Percentiles rank a stretch among this genome's conserved stretches.
phyloP scores from a whole-genome alignment of 1,140 invertebrate species.

The Mylabris phalerata region DNA sequence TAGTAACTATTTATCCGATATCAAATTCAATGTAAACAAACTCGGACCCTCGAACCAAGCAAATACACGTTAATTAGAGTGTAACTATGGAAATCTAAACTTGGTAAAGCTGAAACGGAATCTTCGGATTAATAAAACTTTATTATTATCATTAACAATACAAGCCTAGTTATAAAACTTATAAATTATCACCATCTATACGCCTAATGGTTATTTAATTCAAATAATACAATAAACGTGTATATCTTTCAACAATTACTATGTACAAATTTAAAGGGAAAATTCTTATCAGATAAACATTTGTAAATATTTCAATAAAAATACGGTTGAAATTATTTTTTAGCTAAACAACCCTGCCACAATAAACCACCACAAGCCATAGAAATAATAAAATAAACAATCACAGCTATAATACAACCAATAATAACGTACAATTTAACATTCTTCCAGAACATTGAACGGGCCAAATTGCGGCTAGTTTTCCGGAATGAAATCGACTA shows the following conservation, averaged over 20 bases:
- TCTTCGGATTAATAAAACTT: too few species aligned
- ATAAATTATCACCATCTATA: too few species aligned
- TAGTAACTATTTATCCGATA: too few species aligned
- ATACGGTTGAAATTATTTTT: slow-evolving; percentile 19
- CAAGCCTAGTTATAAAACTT: too few species aligned
- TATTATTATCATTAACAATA: too few species aligned
- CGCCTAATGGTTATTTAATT: too few species aligned
- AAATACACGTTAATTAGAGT: too few species aligned
- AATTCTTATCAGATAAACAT: neutral
- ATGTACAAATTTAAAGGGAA: neutral
- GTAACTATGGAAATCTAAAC: too few species aligned
- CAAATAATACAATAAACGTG: neutral
- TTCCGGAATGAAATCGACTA: slow-evolving; percentile 83
- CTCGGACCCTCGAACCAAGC: too few species aligned
- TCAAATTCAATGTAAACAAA: too few species aligned
- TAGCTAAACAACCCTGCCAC: slow-evolving; percentile 63
- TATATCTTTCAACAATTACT: neutral
- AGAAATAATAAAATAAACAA: slow-evolving; percentile 80
- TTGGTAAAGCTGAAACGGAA: too few species aligned
- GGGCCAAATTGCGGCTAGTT: slow-evolving; percentile 75
- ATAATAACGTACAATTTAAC: slow-evolving; percentile 83
- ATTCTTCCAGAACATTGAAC: slow-evolving; percentile 90
- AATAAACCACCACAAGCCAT: slow-evolving; percentile 78
- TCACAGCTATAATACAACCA: slow-evolving; percentile 59
- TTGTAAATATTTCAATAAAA: neutral